phyloP scores from a whole-genome alignment of 2,888 invertebrate species.

The Bhutanitis thaidina region DNA sequence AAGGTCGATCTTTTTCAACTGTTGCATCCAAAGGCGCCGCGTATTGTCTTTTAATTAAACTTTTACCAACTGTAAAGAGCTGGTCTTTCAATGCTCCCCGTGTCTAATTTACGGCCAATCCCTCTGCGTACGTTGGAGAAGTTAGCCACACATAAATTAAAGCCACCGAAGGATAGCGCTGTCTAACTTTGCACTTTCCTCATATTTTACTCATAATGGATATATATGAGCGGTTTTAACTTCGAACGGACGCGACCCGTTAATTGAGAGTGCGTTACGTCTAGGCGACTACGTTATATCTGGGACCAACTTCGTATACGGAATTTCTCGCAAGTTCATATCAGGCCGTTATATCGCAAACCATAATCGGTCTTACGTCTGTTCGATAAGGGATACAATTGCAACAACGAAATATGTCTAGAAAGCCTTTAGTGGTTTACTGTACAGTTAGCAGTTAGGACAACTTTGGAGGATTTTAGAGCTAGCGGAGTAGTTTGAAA shows the following conservation, averaged over 20 bases:
- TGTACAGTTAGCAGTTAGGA: constrained; percentile 13
- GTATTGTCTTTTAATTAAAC: no score
- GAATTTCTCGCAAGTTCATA: not conserved
- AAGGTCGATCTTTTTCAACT: no score
- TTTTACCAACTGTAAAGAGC: not conserved
- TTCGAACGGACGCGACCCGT: constrained; percentile 50
- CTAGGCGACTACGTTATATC: constrained; percentile 30
- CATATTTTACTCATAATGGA: constrained; percentile 76
- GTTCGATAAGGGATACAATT: not conserved
- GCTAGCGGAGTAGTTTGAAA: constrained; percentile 26
- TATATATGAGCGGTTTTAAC: constrained; percentile 69
- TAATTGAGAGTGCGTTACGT: constrained; percentile 72
- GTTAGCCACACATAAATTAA: constrained; percentile 72
- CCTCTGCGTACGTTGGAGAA: constrained; percentile 53
- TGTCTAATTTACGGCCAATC: constrained; percentile 16
- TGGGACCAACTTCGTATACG: constrained; percentile 11
- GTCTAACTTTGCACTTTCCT: constrained; percentile 76
- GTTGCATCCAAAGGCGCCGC: no score
- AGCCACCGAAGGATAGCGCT: constrained; percentile 71
- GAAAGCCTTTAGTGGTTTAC: constrained; percentile 1
- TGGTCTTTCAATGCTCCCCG: constrained; percentile 6
- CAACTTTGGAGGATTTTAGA: constrained; percentile 20
- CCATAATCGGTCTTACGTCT: not conserved
- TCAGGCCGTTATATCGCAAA: not conserved
- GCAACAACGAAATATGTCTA: not conserved